Conservation (phyloP, 2,888 invertebrate species). For the Drosophila paramelanica region DNA sequence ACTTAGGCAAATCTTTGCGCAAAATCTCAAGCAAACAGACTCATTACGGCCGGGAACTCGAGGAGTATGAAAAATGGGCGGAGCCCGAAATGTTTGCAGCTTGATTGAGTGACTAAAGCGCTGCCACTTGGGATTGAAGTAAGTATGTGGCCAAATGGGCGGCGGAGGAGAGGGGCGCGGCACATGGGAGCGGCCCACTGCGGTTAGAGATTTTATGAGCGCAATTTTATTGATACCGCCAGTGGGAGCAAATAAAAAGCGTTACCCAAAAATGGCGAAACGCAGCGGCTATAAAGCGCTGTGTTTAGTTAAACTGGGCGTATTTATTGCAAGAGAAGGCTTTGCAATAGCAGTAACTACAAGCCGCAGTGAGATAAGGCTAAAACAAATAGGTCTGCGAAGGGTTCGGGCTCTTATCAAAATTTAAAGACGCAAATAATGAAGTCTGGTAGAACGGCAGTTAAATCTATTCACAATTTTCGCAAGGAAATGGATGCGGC, state of each 20-base stretch:
- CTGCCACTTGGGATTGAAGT: slow-evolving; percentile 27
- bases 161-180: slow-evolving; percentile 30
- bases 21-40: slow-evolving; percentile 70
- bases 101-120: slow-evolving; percentile 72
- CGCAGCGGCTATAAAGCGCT: slow-evolving; percentile 41
- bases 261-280: slow-evolving; percentile 6
- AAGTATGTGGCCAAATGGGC: background rate
- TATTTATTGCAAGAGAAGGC: slow-evolving; percentile 53
- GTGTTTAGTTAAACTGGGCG: slow-evolving; percentile 51
- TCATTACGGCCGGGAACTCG: slow-evolving; percentile 53
- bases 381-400: slow-evolving; percentile 33
- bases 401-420: slow-evolving; percentile 20
- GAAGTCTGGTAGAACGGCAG: slow-evolving; percentile 27
- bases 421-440: slow-evolving; percentile 61
- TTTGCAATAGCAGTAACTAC: slow-evolving; percentile 62
- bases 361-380: slow-evolving; percentile 58
- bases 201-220: slow-evolving; percentile 66
- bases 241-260: slow-evolving; percentile 61
- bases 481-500: slow-evolving; percentile 10
- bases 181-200: slow-evolving; percentile 16
- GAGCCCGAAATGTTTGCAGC: slow-evolving; percentile 39
- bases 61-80: slow-evolving; percentile 14
- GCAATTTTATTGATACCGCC: slow-evolving; percentile 80
- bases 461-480: slow-evolving; percentile 45
- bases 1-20: slow-evolving; percentile 68